These are phyloP conservation scores for Pionites leucogaster DNA, from an alignment of 2,113 vertebrate genomes.

Conservation along the genomic window DNA sequence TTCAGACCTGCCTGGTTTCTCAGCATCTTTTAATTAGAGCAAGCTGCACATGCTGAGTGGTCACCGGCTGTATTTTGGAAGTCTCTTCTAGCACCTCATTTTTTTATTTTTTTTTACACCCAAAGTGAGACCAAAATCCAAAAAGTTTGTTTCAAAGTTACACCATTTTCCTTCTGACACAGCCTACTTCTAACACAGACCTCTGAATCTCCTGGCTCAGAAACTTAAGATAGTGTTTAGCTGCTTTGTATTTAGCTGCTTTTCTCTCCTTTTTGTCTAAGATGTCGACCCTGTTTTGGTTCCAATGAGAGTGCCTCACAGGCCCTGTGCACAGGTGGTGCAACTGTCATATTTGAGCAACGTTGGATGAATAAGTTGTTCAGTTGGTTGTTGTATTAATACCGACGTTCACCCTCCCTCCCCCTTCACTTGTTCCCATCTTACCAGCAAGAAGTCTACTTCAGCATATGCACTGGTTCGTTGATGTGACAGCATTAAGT, in stretches of 20 bases:
- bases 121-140: not conserved
- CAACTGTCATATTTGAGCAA: not conserved
- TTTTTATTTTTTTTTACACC: not conserved
- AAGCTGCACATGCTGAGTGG: not conserved
- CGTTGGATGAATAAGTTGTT: not conserved
- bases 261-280: not conserved
- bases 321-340: not conserved
- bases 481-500: not conserved
- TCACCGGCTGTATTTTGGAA: not conserved
- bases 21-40: not conserved
- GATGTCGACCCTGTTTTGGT: not conserved
- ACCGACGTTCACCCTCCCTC: fast-evolving
- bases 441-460: not conserved
- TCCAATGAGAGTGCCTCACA: not conserved
- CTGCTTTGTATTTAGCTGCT: not conserved
- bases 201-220: not conserved
- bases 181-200: not conserved
- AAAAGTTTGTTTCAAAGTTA: not conserved
- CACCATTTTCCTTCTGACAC: not conserved
- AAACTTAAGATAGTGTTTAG: not conserved
- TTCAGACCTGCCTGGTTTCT: not conserved
- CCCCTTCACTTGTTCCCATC: not conserved
- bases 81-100: not conserved
- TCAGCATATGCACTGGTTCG: not conserved
- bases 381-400: not conserved